Base-by-base conservation (phyloP, 1,140 invertebrate genomes). In the Ips nitidus region DNA sequence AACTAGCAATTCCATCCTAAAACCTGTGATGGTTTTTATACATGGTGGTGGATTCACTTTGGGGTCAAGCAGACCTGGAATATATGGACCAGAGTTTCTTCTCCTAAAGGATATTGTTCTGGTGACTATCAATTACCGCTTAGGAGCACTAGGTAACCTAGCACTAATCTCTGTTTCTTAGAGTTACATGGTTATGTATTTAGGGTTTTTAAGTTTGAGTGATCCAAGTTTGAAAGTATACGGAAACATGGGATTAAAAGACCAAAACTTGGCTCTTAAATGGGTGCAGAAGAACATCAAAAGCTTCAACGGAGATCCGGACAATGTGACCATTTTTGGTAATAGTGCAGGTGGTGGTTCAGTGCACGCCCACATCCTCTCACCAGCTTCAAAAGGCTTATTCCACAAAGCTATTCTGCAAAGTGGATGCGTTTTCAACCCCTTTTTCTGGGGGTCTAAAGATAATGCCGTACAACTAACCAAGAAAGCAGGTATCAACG, bases 171-270 rank as follows among this genome's bases (percentile, higher is more conserved):
- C n/a, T 5, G n/a, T n/a, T 5, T 47, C n/a, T 47, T 47, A 47
- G n/a, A 47, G n/a, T 47, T 5, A 5, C 45, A 5, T 47, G 4
- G 4, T 47, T 47, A 47, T 47, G 22, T 47, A n/a, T 5, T 22
- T 22, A 70, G 71, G 71, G 1, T 72, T 69, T 42, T 77, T 88
- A 38, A 81, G 81, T 37, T 71, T 86, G 41, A 81, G 78, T 39
- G 75, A 76, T 50, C 41, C 69, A 41, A 36, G 64, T 41, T 60
- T 75, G 52, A 74, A 71, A 45, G 82, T 82, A 7, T 80, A 83
- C 8, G 88, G 88, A n/a, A 89, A 89, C 78, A 83, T 81, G 80
- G 87, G 87, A 8, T 70, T 90, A 56, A 87, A 86, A 79, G 88
- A 90, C 75, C 83, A 88, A 77, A 76, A 85, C 2, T 72, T 85